Percentiles rank a stretch among this genome's conserved stretches.
Conservation (phyloP, 2,888 invertebrate genomes). For the Lomographa bimaculata region DNA sequence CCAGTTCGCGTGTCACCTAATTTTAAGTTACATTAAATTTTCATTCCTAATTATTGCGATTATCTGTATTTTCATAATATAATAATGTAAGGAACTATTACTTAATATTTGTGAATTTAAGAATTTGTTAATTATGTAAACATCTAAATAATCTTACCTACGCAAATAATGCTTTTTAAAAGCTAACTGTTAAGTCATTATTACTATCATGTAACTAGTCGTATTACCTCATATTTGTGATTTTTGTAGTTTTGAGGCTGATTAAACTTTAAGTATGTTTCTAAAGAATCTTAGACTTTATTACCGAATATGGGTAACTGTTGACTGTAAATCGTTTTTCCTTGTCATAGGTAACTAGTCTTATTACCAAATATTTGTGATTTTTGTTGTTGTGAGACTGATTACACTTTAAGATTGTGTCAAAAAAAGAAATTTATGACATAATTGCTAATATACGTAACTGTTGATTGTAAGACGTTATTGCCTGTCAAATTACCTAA, state of each 20-base stretch:
- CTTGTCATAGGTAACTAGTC: conserved; percentile 1
- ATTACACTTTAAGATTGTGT: background rate
- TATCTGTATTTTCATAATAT: conserved; percentile 1
- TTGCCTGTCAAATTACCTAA: no score
- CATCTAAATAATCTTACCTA: conserved; percentile 1
- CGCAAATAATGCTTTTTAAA: conserved; percentile 1
- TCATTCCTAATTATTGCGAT: background rate
- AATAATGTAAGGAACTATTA: conserved; percentile 1
- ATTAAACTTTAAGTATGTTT: conserved; percentile 3
- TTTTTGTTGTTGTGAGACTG: conserved; percentile 1
- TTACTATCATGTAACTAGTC: conserved; percentile 1
- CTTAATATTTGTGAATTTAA: conserved; percentile 2
- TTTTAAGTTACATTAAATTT: background rate
- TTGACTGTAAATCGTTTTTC: conserved; percentile 1
- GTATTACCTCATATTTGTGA: conserved; percentile 2
- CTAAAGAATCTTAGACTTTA: conserved; percentile 2
- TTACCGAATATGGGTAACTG: background rate
- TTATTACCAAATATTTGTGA: conserved; percentile 1
- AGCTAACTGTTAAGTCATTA: conserved; percentile 1
- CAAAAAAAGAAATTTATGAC: no score
- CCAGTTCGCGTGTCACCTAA: no score
- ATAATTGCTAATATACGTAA: no score
- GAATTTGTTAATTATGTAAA: background rate
- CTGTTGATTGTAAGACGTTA: no score
- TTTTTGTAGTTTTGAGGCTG: conserved; percentile 1